Percentiles rank a stretch among this genome's conserved stretches.
phyloP scores from a whole-genome alignment of 2,888 invertebrate genomes.

The Laspeyria flexula region DNA sequence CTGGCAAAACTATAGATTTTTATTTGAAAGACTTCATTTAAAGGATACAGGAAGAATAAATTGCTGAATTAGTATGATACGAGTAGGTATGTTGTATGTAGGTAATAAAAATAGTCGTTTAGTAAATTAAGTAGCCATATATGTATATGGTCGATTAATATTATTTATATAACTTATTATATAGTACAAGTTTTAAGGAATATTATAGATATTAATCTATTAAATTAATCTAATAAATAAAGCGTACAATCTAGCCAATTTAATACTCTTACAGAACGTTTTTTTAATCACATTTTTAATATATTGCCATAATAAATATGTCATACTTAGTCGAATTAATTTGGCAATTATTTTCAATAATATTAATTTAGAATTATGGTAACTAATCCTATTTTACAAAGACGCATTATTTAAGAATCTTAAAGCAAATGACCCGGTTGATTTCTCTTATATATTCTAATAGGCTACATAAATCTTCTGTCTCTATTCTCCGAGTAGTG shows the following conservation, averaged over 20 bases:
- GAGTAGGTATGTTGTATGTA: too few relatives aligned
- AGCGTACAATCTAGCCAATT: conserved; percentile 13
- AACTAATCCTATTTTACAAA: too few relatives aligned
- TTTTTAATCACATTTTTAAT: conserved; percentile 17
- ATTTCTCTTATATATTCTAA: too few relatives aligned
- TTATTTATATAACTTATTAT: not conserved
- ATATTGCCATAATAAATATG: conserved; percentile 17
- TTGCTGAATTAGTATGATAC: too few relatives aligned
- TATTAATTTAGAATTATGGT: conserved; percentile 3
- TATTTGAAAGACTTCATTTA: conserved; percentile 43
- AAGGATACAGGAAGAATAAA: not conserved
- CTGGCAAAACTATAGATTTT: conserved; percentile 55
- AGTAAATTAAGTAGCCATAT: too few relatives aligned
- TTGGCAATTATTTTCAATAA: conserved; percentile 1
- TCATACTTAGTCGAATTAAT: conserved; percentile 13
- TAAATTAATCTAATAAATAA: conserved; percentile 9
- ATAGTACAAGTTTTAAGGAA: not conserved
- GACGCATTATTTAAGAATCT: too few relatives aligned
- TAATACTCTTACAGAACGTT: conserved; percentile 21
- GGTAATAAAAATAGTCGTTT: too few relatives aligned
- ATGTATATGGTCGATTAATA: not conserved
- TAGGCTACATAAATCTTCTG: too few relatives aligned
- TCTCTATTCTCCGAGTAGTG: too few relatives aligned
- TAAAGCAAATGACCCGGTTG: too few relatives aligned
- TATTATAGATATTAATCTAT: not conserved